These are phyloP conservation scores for Pangasius sanitwongsei DNA, from an alignment of 2,797 vertebrate species.

Conservation along the genomic window DNA sequence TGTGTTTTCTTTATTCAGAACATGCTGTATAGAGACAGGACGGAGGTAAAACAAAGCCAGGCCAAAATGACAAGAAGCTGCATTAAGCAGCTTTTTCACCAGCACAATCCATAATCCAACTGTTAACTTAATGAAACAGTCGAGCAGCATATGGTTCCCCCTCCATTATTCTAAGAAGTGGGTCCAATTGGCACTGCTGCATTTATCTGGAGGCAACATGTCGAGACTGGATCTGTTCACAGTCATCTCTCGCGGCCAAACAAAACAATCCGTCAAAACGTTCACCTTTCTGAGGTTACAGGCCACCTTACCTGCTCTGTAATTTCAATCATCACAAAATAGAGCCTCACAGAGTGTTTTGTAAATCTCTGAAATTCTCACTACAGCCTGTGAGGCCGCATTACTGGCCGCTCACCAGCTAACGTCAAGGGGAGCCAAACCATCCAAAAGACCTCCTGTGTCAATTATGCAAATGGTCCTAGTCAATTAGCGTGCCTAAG, in stretches of 20 bases:
- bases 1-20: neutral
- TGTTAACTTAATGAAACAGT: conserved; percentile 56
- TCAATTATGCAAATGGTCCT: conserved; percentile 60
- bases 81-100: conserved; percentile 4
- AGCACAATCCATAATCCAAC: conserved; percentile 44
- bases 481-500: conserved; percentile 48
- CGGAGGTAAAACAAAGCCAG: neutral
- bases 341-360: neutral
- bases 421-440: conserved; percentile 35
- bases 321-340: conserved; percentile 28
- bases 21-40: neutral
- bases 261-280: conserved; percentile 43
- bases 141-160: conserved; percentile 54
- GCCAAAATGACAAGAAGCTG: conserved; percentile 14
- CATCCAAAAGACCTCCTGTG: conserved; percentile 44
- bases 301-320: conserved; percentile 31
- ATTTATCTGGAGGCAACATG: conserved; percentile 56
- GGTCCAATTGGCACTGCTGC: conserved; percentile 53
- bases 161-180: conserved; percentile 51
- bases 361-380: conserved; percentile 20
- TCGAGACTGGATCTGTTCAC: conserved; percentile 41
- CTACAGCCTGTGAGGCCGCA: neutral
- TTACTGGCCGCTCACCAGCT: conserved; percentile 44
- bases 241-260: conserved; percentile 45
- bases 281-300: conserved; percentile 16